Conservation (phyloP, 2,888 invertebrate genomes). For the Bedellia somnulentella region DNA sequence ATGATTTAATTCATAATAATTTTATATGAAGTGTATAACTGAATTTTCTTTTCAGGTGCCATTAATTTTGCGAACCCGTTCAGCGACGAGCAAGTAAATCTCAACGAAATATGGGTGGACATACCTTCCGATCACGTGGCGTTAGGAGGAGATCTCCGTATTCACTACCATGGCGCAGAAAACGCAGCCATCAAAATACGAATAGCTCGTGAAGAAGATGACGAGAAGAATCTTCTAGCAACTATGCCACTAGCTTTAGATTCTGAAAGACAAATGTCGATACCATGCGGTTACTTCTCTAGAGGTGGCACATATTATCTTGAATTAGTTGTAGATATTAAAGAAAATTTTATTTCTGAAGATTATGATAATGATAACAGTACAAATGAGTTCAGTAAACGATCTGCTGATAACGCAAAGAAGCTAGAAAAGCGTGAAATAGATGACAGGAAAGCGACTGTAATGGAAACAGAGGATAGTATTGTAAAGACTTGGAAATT, state of each 20-base stretch:
- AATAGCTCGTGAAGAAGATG: constrained; percentile 52
- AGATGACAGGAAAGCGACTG: constrained; percentile 13
- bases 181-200: constrained; percentile 32
- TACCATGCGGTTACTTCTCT: constrained; percentile 75
- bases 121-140: constrained; percentile 78
- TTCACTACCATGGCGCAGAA: constrained; percentile 64
- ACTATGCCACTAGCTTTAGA: constrained; percentile 54
- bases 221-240: constrained; percentile 33
- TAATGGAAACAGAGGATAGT: constrained; percentile 42
- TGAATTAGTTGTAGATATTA: constrained; percentile 34
- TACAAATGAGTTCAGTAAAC: constrained; percentile 7
- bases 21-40: too few relatives aligned
- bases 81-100: constrained; percentile 33
- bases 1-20: too few relatives aligned
- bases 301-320: constrained; percentile 66
- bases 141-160: constrained; percentile 76
- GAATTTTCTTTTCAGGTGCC: too few relatives aligned
- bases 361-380: constrained; percentile 20
- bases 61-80: constrained; percentile 36
- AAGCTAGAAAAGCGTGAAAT: constrained; percentile 16
- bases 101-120: constrained; percentile 61
- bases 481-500: constrained; percentile 60
- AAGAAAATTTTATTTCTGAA: constrained; percentile 24
- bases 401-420: constrained; percentile 4
- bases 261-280: constrained; percentile 47